These are phyloP conservation scores for Orthosia incerta DNA, from an alignment of 2,888 invertebrate species.

Conservation along the genomic window DNA sequence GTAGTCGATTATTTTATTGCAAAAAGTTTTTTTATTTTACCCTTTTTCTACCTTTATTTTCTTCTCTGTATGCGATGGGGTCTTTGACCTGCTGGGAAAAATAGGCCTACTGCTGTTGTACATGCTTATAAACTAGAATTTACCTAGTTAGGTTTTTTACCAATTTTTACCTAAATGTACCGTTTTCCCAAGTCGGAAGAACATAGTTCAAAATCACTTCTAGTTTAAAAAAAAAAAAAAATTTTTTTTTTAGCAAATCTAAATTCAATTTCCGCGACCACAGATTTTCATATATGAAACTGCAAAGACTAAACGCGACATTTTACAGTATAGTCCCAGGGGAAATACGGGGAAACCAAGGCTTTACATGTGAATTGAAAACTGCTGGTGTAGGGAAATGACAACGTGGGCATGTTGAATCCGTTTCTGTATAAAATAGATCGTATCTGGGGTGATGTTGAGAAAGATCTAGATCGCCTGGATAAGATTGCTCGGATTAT, in stretches of 20 bases:
- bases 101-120: too few relatives aligned
- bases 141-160: too few relatives aligned
- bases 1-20: too few relatives aligned
- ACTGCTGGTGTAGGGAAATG: constrained; percentile 20
- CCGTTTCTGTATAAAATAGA: neutral
- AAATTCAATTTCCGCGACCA: neutral
- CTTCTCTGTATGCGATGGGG: too few relatives aligned
- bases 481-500: neutral
- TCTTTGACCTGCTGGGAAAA: too few relatives aligned
- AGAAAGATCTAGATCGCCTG: constrained; percentile 28
- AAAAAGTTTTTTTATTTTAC: too few relatives aligned
- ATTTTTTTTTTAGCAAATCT: too few relatives aligned
- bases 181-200: too few relatives aligned
- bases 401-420: neutral
- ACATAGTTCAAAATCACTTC: too few relatives aligned
- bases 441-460: constrained; percentile 15
- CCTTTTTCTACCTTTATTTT: too few relatives aligned
- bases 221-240: neutral
- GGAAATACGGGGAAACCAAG: constrained; percentile 52
- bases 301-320: constrained; percentile 1
- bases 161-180: too few relatives aligned
- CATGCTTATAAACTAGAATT: too few relatives aligned
- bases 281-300: neutral
- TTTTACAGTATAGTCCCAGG: constrained; percentile 41
- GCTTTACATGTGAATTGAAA: constrained; percentile 51